Evolutionary conservation across 2,797 vertebrate species (phyloP).

Genomic region (Rhinoraja longicauda): DNA sequence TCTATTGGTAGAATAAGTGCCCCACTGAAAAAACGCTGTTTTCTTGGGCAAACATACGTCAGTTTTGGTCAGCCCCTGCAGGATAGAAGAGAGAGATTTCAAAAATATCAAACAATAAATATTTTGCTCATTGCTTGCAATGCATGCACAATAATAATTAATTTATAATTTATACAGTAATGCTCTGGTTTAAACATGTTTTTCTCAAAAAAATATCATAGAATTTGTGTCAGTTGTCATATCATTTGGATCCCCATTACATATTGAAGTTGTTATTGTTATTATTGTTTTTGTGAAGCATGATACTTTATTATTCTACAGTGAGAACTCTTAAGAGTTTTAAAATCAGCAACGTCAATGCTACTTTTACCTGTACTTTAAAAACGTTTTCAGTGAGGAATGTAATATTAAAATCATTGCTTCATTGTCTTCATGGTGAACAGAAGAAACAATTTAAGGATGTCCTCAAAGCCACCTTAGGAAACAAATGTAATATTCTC

Average conservation of each 20-base stretch:
- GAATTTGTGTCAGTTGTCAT: background rate
- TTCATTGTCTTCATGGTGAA: too few species aligned
- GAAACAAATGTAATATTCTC: too few species aligned
- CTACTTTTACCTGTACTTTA: background rate
- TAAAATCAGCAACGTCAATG: background rate
- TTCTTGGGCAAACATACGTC: background rate
- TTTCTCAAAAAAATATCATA: background rate
- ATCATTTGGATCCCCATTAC: conserved; percentile 9
- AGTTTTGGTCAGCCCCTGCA: background rate
- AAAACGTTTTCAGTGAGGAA: background rate
- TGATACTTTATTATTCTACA: background rate
- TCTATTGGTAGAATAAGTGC: background rate
- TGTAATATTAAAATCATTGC: background rate
- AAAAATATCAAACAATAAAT: background rate
- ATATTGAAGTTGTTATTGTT: background rate
- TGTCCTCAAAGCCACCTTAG: too few species aligned
- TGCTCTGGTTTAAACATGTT: conserved; percentile 4
- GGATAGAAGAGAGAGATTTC: conserved; percentile 6
- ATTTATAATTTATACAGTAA: conserved; percentile 18
- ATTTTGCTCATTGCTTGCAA: background rate
- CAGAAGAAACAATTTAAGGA: too few species aligned
- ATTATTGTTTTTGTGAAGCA: background rate
- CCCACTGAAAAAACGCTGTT: background rate
- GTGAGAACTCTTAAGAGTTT: background rate
- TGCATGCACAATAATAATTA: background rate